Base-by-base conservation (phyloP, 2,888 invertebrate genomes). In the Amaurobius ferox region DNA sequence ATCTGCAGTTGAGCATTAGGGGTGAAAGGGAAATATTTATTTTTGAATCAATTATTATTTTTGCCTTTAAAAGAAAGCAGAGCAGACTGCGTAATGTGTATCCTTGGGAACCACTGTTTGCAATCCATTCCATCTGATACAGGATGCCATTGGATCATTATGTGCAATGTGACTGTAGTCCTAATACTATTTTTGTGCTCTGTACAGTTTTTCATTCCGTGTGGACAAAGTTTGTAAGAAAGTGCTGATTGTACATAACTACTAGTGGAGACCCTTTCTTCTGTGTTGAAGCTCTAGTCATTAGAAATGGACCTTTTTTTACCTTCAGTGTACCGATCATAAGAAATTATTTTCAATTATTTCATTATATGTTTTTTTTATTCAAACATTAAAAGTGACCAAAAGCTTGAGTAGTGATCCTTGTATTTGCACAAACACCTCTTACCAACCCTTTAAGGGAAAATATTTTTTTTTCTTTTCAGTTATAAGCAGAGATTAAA, bases 181-280 rank as follows among this genome's bases (percentile, higher is more conserved):
- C 83, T 85, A 67, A 77, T 72, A 72, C 77, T 85, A 85, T 85
- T 85, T 85, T 85, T 85, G 83, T 85, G 83, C 66, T 71, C 48
- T 85, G 83, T 85, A 85, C 83, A 85, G 83, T 77, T 85, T 85
- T 85, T 70, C 83, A 85, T 77, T 77, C 32, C 66, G 28, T 55
- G 77, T 77, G 76, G 77, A 72, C 44, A 28, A 48, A 66, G 28
- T 55, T 83, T 72, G 32, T 72, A 66, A 66, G 23, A 79, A 64
- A 62, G 64, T 55, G 32, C 16, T 48, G n/a, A 30, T 55, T 55
- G 44, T 28, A 48, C 29, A 48, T 72, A 72, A 13, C 70, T 7
- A 67, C 35, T 9, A 35, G 35, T n/a, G 30, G 66, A 64, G 48
- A 32, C 35, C n/a, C n/a, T n/a, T n/a, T n/a, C n/a, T n/a, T n/a